phyloP scores from a whole-genome alignment of 2,797 vertebrate genomes.

The Pitangus sulphuratus region DNA sequence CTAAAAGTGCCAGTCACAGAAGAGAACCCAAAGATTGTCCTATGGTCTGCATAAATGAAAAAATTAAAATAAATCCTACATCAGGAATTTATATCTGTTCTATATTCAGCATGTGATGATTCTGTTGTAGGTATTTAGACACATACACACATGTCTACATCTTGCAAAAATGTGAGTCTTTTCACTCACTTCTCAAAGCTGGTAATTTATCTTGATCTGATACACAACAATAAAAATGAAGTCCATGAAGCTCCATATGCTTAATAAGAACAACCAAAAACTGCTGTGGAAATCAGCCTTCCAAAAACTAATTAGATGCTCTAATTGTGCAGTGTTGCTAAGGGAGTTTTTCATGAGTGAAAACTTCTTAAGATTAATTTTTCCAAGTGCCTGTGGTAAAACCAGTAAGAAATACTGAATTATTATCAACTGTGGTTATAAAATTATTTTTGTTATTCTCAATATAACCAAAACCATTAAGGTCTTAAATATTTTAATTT shows the following conservation, averaged over 20 bases:
- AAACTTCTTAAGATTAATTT: neutral
- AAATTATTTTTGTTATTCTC: neutral
- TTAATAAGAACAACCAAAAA: neutral
- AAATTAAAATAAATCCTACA: neutral
- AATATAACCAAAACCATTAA: neutral
- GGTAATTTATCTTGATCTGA: neutral
- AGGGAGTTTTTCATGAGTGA: neutral
- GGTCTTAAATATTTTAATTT: neutral
- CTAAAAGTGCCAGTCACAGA: neutral
- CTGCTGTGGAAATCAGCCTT: neutral
- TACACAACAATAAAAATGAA: neutral
- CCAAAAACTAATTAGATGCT: neutral
- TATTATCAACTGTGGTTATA: neutral
- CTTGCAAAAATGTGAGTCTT: neutral
- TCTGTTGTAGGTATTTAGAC: neutral
- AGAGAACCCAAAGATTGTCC: neutral
- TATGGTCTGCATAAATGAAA: neutral
- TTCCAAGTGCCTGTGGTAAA: neutral
- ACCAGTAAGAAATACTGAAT: neutral
- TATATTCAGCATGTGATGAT: neutral
- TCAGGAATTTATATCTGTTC: neutral
- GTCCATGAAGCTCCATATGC: neutral
- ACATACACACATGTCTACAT: rapidly evolving
- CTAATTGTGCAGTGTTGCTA: neutral
- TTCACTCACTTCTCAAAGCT: neutral